phyloP scores from a whole-genome alignment of 2,888 invertebrate genomes.

The Lymantria monacha region DNA sequence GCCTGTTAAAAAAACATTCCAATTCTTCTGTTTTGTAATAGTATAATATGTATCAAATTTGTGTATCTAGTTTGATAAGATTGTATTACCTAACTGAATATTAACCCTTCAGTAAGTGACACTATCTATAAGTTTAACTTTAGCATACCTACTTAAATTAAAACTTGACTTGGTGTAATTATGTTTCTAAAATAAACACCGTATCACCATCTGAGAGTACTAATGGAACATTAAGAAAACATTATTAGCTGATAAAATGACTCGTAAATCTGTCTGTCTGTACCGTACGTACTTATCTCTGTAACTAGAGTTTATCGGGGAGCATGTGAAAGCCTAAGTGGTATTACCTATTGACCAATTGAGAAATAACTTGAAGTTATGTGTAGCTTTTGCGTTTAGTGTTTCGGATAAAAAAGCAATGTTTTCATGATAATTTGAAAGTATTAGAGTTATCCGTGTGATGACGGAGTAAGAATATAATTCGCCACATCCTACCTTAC shows the following conservation, averaged over 20 bases:
- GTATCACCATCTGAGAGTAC: conserved; percentile 17
- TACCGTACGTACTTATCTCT: conserved; percentile 26
- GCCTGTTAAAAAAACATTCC: no score
- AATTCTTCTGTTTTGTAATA: no score
- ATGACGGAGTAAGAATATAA: no score
- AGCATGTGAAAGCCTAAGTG: conserved; percentile 38
- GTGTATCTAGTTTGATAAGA: background rate
- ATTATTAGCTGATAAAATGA: conserved; percentile 36
- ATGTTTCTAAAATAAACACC: background rate
- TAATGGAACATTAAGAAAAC: conserved; percentile 36
- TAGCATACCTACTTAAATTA: background rate
- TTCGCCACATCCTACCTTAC: no score
- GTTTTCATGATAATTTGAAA: no score
- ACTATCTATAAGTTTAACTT: background rate
- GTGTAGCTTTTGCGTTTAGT: background rate
- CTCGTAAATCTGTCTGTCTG: conserved; percentile 40
- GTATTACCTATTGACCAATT: conserved; percentile 34
- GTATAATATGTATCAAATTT: background rate
- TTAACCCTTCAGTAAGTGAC: background rate
- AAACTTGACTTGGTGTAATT: background rate
- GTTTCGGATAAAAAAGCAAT: no score
- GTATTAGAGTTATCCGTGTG: no score
- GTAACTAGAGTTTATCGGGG: conserved; percentile 34
- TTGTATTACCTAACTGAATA: background rate
- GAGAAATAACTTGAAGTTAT: conserved; percentile 13